A percentile compares a stretch with the other conserved stretches of the same genome.
Evolutionary conservation across 2,888 invertebrate species (phyloP).

Genomic region (Branchellion lobata): DNA sequence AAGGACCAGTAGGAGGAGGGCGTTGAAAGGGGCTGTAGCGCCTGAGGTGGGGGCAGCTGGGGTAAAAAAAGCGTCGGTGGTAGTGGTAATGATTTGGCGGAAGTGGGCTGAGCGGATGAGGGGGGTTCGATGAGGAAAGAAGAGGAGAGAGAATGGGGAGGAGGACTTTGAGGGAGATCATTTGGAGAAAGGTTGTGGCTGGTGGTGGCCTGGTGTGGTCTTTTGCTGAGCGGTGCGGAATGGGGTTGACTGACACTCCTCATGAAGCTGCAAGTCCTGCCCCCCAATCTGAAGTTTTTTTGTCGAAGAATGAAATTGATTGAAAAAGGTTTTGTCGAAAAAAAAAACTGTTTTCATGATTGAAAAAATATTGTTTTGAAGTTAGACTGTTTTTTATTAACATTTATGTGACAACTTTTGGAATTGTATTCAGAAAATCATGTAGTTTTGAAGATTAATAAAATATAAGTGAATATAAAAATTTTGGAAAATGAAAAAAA

Average conservation of each 20-base stretch:
- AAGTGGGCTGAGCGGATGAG: not conserved
- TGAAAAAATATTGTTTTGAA: too few relatives aligned
- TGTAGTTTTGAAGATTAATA: too few relatives aligned
- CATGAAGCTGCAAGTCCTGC: not conserved
- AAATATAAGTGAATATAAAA: too few relatives aligned
- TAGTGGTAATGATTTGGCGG: not conserved
- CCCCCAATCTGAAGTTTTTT: not conserved
- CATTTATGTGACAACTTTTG: too few relatives aligned
- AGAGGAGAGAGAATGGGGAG: conserved; percentile 1
- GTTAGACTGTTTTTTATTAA: too few relatives aligned
- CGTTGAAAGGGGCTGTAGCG: not conserved
- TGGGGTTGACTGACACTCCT: not conserved
- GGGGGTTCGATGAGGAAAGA: not conserved
- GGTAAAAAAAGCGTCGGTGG: not conserved
- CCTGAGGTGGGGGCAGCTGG: not conserved
- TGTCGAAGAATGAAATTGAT: not conserved
- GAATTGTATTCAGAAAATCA: too few relatives aligned
- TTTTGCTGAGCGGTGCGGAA: too few relatives aligned
- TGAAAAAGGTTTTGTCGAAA: too few relatives aligned
- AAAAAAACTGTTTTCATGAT: too few relatives aligned
- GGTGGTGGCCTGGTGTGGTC: too few relatives aligned
- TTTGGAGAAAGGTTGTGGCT: not conserved
- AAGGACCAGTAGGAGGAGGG: conserved; percentile 80
- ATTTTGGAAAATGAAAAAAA: too few relatives aligned
- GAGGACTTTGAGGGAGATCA: not conserved